These are phyloP conservation scores for Leucophenga montana DNA, from an alignment of 2,888 invertebrate species.

Conservation along the genomic window DNA sequence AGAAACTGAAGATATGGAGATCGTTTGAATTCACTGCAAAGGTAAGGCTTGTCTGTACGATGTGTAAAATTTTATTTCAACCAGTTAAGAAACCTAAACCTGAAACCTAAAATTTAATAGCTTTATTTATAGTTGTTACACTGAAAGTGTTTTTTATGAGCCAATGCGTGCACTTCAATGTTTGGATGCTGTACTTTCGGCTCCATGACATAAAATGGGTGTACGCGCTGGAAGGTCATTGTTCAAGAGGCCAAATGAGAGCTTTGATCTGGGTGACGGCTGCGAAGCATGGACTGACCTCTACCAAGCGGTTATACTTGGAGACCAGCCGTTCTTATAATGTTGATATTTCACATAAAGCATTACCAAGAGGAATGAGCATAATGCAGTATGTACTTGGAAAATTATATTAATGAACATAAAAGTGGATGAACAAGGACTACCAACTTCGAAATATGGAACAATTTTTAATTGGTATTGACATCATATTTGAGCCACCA, in stretches of 20 bases:
- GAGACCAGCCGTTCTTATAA: slow-evolving; percentile 91
- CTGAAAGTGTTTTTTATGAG: slow-evolving; percentile 65
- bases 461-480: slow-evolving; percentile 57
- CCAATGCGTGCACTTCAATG: slow-evolving; percentile 76
- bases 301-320: slow-evolving; percentile 93
- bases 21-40: slow-evolving; percentile 62
- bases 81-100: too few species aligned
- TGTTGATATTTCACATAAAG: slow-evolving; percentile 90
- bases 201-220: slow-evolving; percentile 70
- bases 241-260: slow-evolving; percentile 76
- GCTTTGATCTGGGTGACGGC: slow-evolving; percentile 80
- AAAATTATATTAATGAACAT: slow-evolving; percentile 55
- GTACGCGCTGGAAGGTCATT: slow-evolving; percentile 78
- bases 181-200: slow-evolving; percentile 79
- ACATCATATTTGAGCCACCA: slow-evolving; percentile 64
- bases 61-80: too few species aligned
- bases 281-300: slow-evolving; percentile 94
- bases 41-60: too few species aligned
- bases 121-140: slow-evolving; percentile 59
- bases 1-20: slow-evolving; percentile 51
- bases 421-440: neutral
- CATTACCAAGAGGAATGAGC: slow-evolving; percentile 78
- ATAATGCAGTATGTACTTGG: slow-evolving; percentile 74
- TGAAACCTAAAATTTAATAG: too few species aligned
- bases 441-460: slow-evolving; percentile 19